Percentiles rank a stretch among this genome's conserved stretches.
phyloP scores from a whole-genome alignment of 2,113 vertebrate genomes.

The Erpornis zantholeuca region DNA sequence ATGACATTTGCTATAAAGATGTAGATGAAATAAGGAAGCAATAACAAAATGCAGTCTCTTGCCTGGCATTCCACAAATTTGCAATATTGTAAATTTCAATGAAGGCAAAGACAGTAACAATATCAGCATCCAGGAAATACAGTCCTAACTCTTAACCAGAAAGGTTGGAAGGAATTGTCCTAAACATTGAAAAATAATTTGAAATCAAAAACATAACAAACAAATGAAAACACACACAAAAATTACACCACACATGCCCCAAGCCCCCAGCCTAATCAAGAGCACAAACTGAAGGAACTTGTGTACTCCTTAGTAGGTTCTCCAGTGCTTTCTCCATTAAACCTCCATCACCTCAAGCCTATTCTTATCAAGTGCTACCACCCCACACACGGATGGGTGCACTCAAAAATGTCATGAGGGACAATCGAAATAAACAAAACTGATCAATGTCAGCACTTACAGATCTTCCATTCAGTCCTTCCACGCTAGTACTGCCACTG shows the following conservation, averaged over 20 bases:
- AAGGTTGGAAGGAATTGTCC: background rate
- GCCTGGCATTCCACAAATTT: background rate
- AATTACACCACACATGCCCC: background rate
- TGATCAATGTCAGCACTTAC: background rate
- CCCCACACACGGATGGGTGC: background rate
- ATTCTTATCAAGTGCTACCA: background rate
- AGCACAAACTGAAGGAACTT: background rate
- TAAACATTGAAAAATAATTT: background rate
- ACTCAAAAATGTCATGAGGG: background rate
- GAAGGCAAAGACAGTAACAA: background rate
- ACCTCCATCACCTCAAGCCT: background rate
- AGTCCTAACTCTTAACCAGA: background rate
- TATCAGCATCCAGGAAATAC: background rate
- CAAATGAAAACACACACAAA: background rate
- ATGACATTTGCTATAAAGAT: background rate
- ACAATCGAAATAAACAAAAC: background rate
- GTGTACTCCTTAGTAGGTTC: accelerated
- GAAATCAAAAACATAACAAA: background rate
- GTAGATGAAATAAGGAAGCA: background rate
- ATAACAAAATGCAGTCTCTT: background rate
- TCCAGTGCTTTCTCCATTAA: background rate
- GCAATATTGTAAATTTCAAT: background rate
- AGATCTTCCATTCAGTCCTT: background rate
- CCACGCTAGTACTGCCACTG: background rate
- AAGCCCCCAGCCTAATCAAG: background rate